phyloP scores from a whole-genome alignment of 2,888 invertebrate species.

The Ormyrus thymus region DNA sequence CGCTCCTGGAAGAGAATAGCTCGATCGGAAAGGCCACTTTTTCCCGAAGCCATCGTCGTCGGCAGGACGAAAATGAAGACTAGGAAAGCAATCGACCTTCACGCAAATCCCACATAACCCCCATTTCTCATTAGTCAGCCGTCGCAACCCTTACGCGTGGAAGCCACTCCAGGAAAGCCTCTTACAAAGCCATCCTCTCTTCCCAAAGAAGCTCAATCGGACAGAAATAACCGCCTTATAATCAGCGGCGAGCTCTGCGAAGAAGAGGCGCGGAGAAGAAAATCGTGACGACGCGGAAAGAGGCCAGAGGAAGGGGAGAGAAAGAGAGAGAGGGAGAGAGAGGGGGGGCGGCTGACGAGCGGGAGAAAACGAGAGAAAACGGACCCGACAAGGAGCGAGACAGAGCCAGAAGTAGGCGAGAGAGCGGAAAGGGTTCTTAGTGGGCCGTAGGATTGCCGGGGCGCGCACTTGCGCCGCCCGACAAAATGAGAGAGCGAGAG shows the following conservation, averaged over 20 bases:
- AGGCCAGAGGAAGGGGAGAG: constrained; percentile 4
- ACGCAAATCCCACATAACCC: neutral
- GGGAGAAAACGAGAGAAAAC: constrained; percentile 32
- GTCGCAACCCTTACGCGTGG: neutral
- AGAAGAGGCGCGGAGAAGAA: neutral
- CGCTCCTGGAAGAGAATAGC: too few species aligned
- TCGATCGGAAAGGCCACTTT: too few species aligned
- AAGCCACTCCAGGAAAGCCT: too few species aligned
- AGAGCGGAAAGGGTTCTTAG: constrained; percentile 49
- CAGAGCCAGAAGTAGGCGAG: constrained; percentile 16
- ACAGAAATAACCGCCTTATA: constrained; percentile 45
- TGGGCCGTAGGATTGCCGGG: constrained; percentile 47
- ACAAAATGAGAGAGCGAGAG: constrained; percentile 12
- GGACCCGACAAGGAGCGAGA: neutral
- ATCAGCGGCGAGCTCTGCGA: constrained; percentile 20
- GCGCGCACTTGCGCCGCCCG: neutral
- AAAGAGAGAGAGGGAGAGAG: neutral
- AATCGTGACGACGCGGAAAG: neutral
- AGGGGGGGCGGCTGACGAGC: constrained; percentile 13
- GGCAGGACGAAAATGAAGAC: too few species aligned
- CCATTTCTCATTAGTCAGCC: constrained; percentile 27
- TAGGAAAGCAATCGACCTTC: neutral
- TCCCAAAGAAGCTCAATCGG: constrained; percentile 42
- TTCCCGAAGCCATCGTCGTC: too few species aligned
- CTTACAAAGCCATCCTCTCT: neutral